These are phyloP conservation scores for Origma solitaria DNA, from an alignment of 2,113 vertebrate species.

Conservation along the genomic window DNA sequence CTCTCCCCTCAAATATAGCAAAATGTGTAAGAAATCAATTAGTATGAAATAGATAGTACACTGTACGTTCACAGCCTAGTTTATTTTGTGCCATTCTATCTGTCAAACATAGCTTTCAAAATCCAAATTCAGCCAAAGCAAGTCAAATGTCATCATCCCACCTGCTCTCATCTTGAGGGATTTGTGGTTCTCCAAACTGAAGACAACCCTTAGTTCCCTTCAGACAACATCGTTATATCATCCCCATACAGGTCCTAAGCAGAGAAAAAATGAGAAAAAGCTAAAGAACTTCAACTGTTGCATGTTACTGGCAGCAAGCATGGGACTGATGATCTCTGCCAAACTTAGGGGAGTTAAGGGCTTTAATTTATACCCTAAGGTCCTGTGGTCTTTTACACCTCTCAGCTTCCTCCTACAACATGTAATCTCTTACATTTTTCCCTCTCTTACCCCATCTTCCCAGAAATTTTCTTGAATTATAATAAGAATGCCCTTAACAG, in stretches of 20 bases:
- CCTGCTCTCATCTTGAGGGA: not conserved
- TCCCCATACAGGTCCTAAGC: not conserved
- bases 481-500: not conserved
- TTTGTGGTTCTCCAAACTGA: not conserved
- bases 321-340: not conserved
- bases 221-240: not conserved
- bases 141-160: not conserved
- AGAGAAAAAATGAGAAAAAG: not conserved
- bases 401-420: not conserved
- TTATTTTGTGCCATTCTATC: not conserved
- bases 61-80: not conserved
- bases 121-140: not conserved
- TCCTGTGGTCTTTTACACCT: not conserved
- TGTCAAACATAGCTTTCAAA: not conserved
- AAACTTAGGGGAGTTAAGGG: not conserved
- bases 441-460: not conserved
- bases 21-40: not conserved
- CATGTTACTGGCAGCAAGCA: not conserved
- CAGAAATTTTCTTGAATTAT: not conserved
- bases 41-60: not conserved
- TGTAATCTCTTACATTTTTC: not conserved
- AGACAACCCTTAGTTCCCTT: not conserved
- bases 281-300: not conserved
- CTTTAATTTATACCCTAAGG: not conserved
- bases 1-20: not conserved